Evolutionary conservation across 2,113 vertebrate species (phyloP), one percentile per base, ranked within the genome.

Genomic region (Leucoraja erinaceus): DNA sequence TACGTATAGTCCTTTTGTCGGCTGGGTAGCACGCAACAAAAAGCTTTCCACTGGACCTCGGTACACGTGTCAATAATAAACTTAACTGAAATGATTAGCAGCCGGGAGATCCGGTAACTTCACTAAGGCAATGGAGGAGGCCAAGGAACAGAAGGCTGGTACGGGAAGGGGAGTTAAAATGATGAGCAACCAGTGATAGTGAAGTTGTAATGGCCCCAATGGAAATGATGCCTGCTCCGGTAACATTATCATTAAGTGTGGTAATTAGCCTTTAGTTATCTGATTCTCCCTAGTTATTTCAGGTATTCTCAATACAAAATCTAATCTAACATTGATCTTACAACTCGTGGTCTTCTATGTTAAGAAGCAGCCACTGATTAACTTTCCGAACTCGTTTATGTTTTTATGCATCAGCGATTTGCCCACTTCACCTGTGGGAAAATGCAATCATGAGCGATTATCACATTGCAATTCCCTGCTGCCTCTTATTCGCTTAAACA

Each of bases 251-350:
- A 54, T 54, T 8, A 79, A 79, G 78, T 9, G 1, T 6, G 47
- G 56, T 31, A 31, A n/a, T 88, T 63, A n/a, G 83, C 12, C 5
- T 2, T 63, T 16, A 63, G 28, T 61, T 88, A n/a, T 25, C 61
- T 56, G 28, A 5, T 61, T 4, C 56, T 61, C 54, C 14, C 56
- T n/a, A 86, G n/a, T 61, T 59, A 88, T 88, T 88, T 88, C 59
- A 63, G 28, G 59, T 63, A 59, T 88, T 31, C 28, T 88, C 83
- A 31, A n/a, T 86, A 18, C 56, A 31, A 63, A 63, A 63, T 63
- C 83, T 88, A 88, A 88, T 88, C 83, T 31, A 88, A 88, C 61
- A 11, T 59, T 59, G 59, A 61, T 84, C 47, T 84, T 61, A 84
- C 54, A 18, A n/a, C 56, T 28, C 56, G 4, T 59, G 14, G 56